Conservation (phyloP, 2,888 invertebrate genomes). For the Belgica antarctica region DNA sequence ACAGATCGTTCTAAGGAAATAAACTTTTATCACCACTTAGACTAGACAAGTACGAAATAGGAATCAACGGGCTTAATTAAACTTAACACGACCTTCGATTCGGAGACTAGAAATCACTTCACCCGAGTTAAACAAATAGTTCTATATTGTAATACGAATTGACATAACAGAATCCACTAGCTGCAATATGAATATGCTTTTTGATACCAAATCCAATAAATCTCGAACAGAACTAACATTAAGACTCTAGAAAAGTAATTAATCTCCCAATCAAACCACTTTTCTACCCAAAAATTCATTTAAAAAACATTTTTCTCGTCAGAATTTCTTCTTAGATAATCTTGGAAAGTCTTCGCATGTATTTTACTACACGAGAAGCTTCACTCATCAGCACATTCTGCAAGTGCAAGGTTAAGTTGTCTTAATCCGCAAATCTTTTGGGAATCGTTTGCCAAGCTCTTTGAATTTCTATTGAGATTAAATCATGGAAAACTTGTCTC, state of each 20-base stretch:
- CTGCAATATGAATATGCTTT: not conserved
- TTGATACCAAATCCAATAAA: constrained; percentile 25
- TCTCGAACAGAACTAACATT: not conserved
- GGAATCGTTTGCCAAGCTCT: too few species aligned
- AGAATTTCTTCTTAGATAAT: not conserved
- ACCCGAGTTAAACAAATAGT: not conserved
- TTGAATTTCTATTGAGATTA: too few species aligned
- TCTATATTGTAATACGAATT: constrained; percentile 22
- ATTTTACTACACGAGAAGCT: too few species aligned
- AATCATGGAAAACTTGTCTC: too few species aligned
- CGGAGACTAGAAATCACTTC: not conserved
- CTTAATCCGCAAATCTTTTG: too few species aligned
- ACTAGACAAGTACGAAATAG: not conserved
- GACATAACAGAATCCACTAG: not conserved
- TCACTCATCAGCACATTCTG: too few species aligned
- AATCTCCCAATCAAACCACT: not conserved
- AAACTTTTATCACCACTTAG: not conserved
- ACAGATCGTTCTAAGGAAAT: not conserved
- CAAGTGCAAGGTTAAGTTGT: too few species aligned
- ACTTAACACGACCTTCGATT: not conserved
- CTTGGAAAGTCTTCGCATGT: too few species aligned
- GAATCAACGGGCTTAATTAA: constrained; percentile 15
- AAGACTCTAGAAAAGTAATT: not conserved
- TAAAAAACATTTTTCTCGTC: not conserved
- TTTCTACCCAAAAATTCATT: constrained; percentile 5